Evolutionary conservation across 2,113 vertebrate genomes (phyloP).

Genomic region (Gymnocephalus cernua): DNA sequence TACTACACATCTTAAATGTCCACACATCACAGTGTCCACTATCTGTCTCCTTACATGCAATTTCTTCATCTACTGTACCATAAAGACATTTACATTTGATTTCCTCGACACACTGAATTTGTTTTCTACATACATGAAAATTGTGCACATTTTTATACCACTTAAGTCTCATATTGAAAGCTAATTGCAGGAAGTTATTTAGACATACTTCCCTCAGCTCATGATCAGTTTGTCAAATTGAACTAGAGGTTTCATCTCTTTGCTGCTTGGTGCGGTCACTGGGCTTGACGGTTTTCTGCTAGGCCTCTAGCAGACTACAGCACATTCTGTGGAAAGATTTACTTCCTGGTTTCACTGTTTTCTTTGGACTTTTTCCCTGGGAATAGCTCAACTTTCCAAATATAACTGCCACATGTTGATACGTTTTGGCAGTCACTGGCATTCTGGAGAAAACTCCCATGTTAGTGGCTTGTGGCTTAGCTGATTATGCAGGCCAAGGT

Average conservation of each 20-base stretch:
- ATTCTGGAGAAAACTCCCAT: slow-evolving; percentile 71
- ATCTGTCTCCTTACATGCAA: not conserved
- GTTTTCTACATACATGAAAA: not conserved
- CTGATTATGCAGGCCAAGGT: slow-evolving; percentile 64
- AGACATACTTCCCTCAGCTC: slow-evolving; percentile 13
- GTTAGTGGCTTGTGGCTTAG: slow-evolving; percentile 63
- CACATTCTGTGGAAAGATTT: slow-evolving; percentile 68
- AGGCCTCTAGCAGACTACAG: slow-evolving; percentile 9
- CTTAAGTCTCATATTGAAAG: not conserved
- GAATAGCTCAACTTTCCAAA: slow-evolving; percentile 79
- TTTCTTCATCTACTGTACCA: not conserved
- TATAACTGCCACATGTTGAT: slow-evolving; percentile 77
- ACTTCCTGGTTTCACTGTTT: slow-evolving; percentile 72
- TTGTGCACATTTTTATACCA: not conserved
- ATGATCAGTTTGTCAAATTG: slow-evolving; percentile 10
- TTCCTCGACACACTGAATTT: not conserved
- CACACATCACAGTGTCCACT: not conserved
- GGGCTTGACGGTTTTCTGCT: slow-evolving; percentile 16
- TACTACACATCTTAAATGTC: not conserved
- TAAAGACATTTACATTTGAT: not conserved
- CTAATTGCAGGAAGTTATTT: slow-evolving; percentile 24
- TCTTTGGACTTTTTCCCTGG: slow-evolving; percentile 67
- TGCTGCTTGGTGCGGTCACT: slow-evolving; percentile 21
- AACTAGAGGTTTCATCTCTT: slow-evolving; percentile 11
- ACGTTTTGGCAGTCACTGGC: slow-evolving; percentile 53